A percentile compares a stretch with the other conserved stretches of the same genome.
Conservation (phyloP, 2,888 invertebrate species). For the Volucella inflata region DNA sequence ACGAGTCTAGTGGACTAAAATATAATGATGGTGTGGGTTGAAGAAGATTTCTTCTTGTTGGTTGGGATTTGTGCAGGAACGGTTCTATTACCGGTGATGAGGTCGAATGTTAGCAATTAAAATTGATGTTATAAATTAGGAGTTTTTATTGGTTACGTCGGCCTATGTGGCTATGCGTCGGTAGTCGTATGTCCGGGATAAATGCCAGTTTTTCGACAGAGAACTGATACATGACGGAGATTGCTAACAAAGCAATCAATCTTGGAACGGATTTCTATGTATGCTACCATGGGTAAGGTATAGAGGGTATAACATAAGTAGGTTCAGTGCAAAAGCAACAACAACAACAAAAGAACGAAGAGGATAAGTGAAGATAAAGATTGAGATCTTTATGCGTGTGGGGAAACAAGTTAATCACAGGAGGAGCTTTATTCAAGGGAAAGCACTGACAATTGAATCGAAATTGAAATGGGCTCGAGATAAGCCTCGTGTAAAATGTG, state of each 20-base stretch:
- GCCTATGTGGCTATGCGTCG: neutral
- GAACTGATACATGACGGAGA: constrained; percentile 60
- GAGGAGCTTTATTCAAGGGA: constrained; percentile 32
- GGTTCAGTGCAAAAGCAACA: constrained; percentile 5
- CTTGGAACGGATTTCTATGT: constrained; percentile 51
- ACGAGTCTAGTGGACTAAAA: neutral
- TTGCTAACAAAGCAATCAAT: constrained; percentile 69
- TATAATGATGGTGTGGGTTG: no score
- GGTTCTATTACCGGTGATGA: constrained; percentile 59
- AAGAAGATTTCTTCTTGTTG: neutral
- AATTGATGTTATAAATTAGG: constrained; percentile 74
- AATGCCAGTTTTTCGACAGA: constrained; percentile 59
- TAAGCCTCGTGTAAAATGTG: constrained; percentile 37
- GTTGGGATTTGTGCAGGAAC: constrained; percentile 18
- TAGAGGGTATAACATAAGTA: neutral
- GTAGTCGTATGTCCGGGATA: constrained; percentile 31
- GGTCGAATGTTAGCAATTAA: constrained; percentile 69
- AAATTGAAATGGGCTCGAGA: constrained; percentile 40
- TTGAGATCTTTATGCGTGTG: constrained; percentile 45
- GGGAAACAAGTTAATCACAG: constrained; percentile 57
- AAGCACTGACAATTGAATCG: constrained; percentile 55
- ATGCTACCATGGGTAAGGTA: neutral
- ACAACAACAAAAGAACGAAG: neutral
- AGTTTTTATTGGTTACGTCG: constrained; percentile 56
- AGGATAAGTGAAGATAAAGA: constrained; percentile 34